Conservation (phyloP, 2,888 invertebrate species). For the Heliconius ismenius region DNA sequence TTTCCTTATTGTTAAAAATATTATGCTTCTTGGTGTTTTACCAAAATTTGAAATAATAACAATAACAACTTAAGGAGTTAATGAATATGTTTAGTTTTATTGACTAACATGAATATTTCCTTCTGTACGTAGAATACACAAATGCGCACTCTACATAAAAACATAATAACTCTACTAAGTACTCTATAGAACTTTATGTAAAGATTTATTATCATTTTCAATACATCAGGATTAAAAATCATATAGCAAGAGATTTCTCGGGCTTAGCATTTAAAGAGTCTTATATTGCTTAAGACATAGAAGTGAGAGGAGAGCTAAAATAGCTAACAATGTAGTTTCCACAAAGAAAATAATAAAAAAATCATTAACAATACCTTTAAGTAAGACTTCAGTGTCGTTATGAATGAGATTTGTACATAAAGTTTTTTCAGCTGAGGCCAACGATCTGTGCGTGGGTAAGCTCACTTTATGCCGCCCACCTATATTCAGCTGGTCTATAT, state of each 20-base stretch:
- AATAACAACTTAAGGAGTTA: not conserved
- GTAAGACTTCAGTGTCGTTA: conserved; percentile 4
- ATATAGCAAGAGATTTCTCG: not conserved
- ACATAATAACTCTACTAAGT: not conserved
- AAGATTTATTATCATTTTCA: not conserved
- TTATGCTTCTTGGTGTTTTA: not conserved
- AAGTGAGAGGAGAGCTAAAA: not conserved
- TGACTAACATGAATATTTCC: not conserved
- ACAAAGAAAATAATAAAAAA: not conserved
- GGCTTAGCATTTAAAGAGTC: not conserved
- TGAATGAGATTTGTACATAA: conserved; percentile 46
- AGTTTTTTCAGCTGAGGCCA: conserved; percentile 60
- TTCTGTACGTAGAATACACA: not conserved
- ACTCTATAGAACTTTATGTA: not conserved
- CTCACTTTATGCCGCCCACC: conserved; percentile 67
- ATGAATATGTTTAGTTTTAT: not conserved
- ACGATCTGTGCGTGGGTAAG: conserved; percentile 61
- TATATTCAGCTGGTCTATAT: conserved; percentile 69
- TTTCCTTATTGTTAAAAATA: not conserved
- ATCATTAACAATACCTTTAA: not conserved
- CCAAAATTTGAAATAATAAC: not conserved
- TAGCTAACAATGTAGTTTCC: not conserved
- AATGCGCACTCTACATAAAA: too few species aligned
- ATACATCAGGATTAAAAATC: not conserved
- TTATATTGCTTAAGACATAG: not conserved